Evolutionary conservation across 1,140 invertebrate genomes (phyloP), one percentile per base, ranked within the genome.

Genomic region (Scaptomyza hsui): DNA sequence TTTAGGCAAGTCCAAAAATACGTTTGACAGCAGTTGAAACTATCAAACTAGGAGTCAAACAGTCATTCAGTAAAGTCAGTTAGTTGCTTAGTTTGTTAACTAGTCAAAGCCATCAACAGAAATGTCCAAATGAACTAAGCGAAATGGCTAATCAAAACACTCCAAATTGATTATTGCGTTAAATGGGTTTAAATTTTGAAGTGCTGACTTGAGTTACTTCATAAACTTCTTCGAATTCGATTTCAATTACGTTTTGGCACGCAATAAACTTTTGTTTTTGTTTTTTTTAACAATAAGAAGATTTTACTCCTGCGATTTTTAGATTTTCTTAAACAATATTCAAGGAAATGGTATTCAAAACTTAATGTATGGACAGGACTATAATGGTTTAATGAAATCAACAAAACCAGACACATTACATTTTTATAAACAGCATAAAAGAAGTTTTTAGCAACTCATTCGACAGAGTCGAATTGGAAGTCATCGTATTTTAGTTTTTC

Each of bases 341-440:
- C n/a, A n/a, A n/a, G n/a, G n/a, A n/a, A n/a, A n/a, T n/a, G n/a
- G n/a, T n/a, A n/a, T n/a, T n/a, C n/a, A n/a, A n/a, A n/a, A n/a
- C n/a, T n/a, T n/a, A n/a, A n/a, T n/a, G n/a, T n/a, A n/a, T n/a
- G n/a, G n/a, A n/a, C n/a, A n/a, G n/a, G n/a, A n/a, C n/a, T n/a
- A n/a, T n/a, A n/a, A n/a, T n/a, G n/a, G n/a, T n/a, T n/a, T n/a
- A n/a, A n/a, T n/a, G n/a, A n/a, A n/a, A n/a, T n/a, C n/a, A n/a
- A n/a, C n/a, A n/a, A n/a, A n/a, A 16, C 3, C 32, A 57, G 52
- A 60, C 10, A 44, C 24, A 48, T 24, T 6, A 24, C 21, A 42
- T 62, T 59, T 62, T 56, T 67, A 68, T 48, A 49, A 62, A 72
- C 13, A 68, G 62, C 57, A 48, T 59, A 75, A 76, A 73, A 76